A percentile compares a stretch with the other conserved stretches of the same genome.
These are phyloP conservation scores for Cantharis nigra DNA, from an alignment of 2,888 invertebrate genomes.

Conservation along the genomic window DNA sequence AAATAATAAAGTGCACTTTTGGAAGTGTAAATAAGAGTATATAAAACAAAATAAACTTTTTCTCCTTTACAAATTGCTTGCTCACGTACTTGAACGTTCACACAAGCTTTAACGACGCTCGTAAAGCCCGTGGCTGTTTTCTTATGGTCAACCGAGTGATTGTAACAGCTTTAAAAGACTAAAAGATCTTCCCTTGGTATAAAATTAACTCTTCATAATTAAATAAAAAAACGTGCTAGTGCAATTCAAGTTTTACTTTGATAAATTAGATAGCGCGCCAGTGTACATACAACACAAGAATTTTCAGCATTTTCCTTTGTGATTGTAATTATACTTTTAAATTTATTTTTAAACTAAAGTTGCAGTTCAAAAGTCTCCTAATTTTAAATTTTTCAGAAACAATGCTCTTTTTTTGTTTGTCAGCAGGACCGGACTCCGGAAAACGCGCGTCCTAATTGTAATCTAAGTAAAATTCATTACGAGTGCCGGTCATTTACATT, in stretches of 20 bases:
- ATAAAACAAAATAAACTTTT: constrained; percentile 8
- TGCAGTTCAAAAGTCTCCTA: neutral
- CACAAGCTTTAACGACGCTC: constrained; percentile 14
- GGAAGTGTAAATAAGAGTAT: neutral
- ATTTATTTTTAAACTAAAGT: neutral
- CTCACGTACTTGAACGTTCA: constrained; percentile 19
- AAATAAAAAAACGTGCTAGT: neutral
- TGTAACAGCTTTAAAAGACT: constrained; percentile 15
- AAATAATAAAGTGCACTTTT: neutral
- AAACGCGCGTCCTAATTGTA: neutral
- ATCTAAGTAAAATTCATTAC: neutral
- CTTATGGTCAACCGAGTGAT: constrained; percentile 13
- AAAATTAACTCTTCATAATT: constrained; percentile 16
- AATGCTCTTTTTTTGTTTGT: neutral
- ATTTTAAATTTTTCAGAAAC: neutral
- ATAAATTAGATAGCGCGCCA: neutral
- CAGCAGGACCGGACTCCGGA: neutral
- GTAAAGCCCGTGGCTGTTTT: constrained; percentile 19
- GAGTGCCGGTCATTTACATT: neutral
- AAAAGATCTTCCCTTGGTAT: constrained; percentile 10
- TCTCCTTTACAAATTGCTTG: constrained; percentile 20
- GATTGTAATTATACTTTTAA: neutral
- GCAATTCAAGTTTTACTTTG: neutral
- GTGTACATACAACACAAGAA: neutral
- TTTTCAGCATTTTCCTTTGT: neutral